Evolutionary conservation across 2,888 invertebrate genomes (phyloP).

Genomic region (Cheilosia urbana): DNA sequence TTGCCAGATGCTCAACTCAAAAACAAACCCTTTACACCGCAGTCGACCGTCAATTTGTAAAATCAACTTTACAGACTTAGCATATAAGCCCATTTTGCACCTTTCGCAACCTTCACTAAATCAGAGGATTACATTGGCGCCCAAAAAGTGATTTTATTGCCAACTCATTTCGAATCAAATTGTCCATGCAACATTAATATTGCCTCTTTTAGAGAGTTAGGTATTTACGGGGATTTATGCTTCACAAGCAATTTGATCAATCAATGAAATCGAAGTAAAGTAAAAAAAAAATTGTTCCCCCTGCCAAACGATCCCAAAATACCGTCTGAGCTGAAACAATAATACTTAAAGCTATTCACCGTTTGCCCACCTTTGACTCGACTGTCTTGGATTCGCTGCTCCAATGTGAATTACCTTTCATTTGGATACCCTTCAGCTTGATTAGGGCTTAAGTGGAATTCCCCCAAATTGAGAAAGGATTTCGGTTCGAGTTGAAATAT

Average conservation of each 20-base stretch:
- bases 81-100: conserved; percentile 1
- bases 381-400: neutral
- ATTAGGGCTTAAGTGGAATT: conserved; percentile 37
- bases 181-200: neutral
- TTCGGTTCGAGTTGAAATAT: neutral
- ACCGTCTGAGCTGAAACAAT: conserved; percentile 27
- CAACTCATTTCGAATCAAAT: neutral
- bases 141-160: neutral
- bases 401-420: neutral
- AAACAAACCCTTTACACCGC: neutral
- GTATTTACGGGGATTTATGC: conserved; percentile 21
- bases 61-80: neutral
- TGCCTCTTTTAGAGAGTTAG: conserved; percentile 11
- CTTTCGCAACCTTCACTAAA: conserved; percentile 4
- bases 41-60: conserved; percentile 8
- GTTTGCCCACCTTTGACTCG: neutral
- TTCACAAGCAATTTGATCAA: conserved; percentile 26
- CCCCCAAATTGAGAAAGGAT: neutral
- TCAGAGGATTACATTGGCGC: conserved; percentile 10
- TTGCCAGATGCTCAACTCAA: too few relatives aligned
- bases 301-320: neutral
- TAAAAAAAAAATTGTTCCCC: neutral
- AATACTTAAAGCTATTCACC: neutral
- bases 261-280: conserved; percentile 1
- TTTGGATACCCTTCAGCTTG: conserved; percentile 15